Percentiles rank a stretch among this genome's conserved stretches.
phyloP scores from a whole-genome alignment of 2,888 invertebrate genomes.

The Aspidiotus destructor region DNA sequence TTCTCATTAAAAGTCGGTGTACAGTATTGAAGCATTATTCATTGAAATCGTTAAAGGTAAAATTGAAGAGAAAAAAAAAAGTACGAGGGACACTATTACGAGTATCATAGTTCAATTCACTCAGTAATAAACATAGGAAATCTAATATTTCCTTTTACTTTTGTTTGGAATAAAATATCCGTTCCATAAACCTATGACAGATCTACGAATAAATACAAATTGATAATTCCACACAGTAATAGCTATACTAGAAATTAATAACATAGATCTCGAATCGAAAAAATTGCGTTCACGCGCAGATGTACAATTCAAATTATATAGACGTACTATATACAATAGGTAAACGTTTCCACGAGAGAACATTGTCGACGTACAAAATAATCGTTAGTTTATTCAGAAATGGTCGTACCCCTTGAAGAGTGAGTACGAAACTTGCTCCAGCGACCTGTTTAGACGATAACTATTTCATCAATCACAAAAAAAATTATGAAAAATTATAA shows the following conservation, averaged over 20 bases:
- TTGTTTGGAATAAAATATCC: slow-evolving; percentile 71
- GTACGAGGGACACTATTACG: background rate
- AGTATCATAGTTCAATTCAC: no score
- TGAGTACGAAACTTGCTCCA: no score
- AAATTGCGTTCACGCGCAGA: background rate
- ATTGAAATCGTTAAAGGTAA: background rate
- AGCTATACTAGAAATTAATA: slow-evolving; percentile 13
- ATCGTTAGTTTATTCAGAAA: no score
- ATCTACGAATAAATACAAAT: slow-evolving; percentile 50
- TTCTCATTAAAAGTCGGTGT: background rate
- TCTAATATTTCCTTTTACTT: slow-evolving; percentile 49
- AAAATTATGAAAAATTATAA: slow-evolving; percentile 10
- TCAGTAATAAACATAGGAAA: slow-evolving; percentile 10
- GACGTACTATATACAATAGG: slow-evolving; percentile 23
- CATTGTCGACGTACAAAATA: slow-evolving; percentile 4
- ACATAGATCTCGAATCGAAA: slow-evolving; percentile 12
- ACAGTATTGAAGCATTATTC: background rate
- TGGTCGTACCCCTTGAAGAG: no score
- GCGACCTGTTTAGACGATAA: background rate
- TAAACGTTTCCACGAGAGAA: slow-evolving; percentile 12
- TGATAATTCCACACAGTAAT: slow-evolving; percentile 9
- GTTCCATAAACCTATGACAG: slow-evolving; percentile 70
- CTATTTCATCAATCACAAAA: slow-evolving; percentile 27
- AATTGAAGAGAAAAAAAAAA: background rate
- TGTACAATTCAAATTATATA: slow-evolving; percentile 25